A percentile compares a stretch with the other conserved stretches of the same genome.
Conservation (phyloP, 2,888 invertebrate species). For the Megastigmus dorsalis region DNA sequence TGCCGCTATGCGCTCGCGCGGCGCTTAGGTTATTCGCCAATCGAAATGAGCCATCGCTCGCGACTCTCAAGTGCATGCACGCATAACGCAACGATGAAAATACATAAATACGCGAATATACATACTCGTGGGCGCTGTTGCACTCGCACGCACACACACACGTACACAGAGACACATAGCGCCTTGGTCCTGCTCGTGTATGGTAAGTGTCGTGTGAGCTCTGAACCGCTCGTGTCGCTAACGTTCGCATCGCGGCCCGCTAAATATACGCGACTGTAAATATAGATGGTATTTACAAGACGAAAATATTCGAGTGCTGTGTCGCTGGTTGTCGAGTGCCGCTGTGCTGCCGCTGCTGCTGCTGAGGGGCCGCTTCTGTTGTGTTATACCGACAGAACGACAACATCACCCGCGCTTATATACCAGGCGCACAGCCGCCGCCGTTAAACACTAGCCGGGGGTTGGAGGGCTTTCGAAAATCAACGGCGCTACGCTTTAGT, state of each 20-base stretch:
- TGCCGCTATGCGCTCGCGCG: slow-evolving; percentile 50
- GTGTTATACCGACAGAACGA: slow-evolving; percentile 34
- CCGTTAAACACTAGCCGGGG: too few relatives aligned
- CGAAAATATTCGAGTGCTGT: slow-evolving; percentile 65
- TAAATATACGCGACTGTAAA: slow-evolving; percentile 63
- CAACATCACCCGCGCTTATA: slow-evolving; percentile 50
- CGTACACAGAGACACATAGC: too few relatives aligned
- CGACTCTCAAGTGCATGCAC: slow-evolving; percentile 44
- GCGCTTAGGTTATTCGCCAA: too few relatives aligned
- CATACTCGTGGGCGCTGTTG: slow-evolving; percentile 58
- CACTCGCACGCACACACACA: too few relatives aligned
- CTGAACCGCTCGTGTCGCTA: slow-evolving; percentile 43
- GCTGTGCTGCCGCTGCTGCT: slow-evolving; percentile 50
- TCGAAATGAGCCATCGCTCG: slow-evolving; percentile 70
- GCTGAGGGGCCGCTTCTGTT: neutral
- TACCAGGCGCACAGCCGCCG: too few relatives aligned
- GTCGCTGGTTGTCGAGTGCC: slow-evolving; percentile 57
- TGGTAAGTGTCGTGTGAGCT: slow-evolving; percentile 67
- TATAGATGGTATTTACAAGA: slow-evolving; percentile 73
- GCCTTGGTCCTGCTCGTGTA: slow-evolving; percentile 50
- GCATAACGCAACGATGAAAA: slow-evolving; percentile 58
- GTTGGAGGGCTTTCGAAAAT: slow-evolving; percentile 30
- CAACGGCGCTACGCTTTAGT: neutral
- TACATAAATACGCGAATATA: slow-evolving; percentile 24
- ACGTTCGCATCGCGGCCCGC: slow-evolving; percentile 33